Evolutionary conservation across 53 echinoderm and acorn worm species (phyloP), one percentile per base, ranked within the genome.

Genomic region (Stichopus horrens): DNA sequence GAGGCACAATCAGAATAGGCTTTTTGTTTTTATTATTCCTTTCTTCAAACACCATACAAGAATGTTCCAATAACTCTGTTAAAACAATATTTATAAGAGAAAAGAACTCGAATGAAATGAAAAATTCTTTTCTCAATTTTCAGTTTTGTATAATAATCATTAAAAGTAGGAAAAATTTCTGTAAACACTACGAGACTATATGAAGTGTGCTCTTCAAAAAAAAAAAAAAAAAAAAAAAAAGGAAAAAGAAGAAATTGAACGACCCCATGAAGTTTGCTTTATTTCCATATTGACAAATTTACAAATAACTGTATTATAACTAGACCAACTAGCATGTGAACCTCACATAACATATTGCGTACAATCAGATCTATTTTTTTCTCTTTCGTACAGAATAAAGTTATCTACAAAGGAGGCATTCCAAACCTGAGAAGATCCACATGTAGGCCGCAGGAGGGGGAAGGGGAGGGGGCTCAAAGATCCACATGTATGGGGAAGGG

Each of bases 11-110:
- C 37, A 37, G 37, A 37, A 37, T 37, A 37, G 21, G 52, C 76
- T 21, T 56, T 81, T 81, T 81, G 5, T 81, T 19, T 56, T 81
- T 16, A 16, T 81, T 56, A 65, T 86, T 67, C 86, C 68, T 86
- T 86, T 67, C 68, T 86, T 86, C 71, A 75, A 73, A 87, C 87
- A 87, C 87, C 87, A 87, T 87, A 87, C 85, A 85, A 74, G 87
- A 87, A 87, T 87, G 87, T 87, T 87, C 75, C 87, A 87, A 85
- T 74, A 87, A 87, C 75, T 87, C 87, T 87, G 74, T 54, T 87
- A 87, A 85, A 87, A 87, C 87, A 87, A 87, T 87, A 74, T 87
- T 74, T 87, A 87, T 87, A 87, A 85, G 87, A 87, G 75, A 87
- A 75, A 87, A 87, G 75, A 87, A 74, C 74, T 75, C 71, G 75